Evolutionary conservation across 1,140 invertebrate species (phyloP), one percentile per base, ranked within the genome.

Genomic region (Drosophila mauritiana): DNA sequence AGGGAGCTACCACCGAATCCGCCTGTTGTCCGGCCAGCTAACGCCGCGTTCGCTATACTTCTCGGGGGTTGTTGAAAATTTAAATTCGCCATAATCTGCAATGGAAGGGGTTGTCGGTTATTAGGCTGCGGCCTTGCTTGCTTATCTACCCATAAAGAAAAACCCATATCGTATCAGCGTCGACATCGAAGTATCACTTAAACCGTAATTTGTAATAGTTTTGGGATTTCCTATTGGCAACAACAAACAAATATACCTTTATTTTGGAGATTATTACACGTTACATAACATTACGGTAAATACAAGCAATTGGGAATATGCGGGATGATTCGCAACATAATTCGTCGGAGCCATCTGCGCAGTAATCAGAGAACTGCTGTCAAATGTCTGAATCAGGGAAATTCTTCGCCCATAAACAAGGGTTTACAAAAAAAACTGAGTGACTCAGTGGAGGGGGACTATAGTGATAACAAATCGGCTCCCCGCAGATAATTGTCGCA

Each of bases 11-110:
- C 93, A 82, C 93, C 93, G 82, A 94, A 94, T 69, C 94, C 93
- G 74, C 95, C 94, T 93, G 94, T 94, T 90, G 88, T 91, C 67
- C 94, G 93, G 55, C 94, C 93, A 78, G 94, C 94, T 85, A 95
- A 93, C 78, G 95, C 94, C 89, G 95, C 93, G 91, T 94, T 95
- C 92, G 94, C 94, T 93, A 95, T 94, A 94, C 94, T 95, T 94
- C 95, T 94, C 93, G 95, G 95, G 80, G 95, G 95, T 93, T 96
- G 95, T 93, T 96, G 95, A 93, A 96, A 96, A 94, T 96, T 96
- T 94, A 96, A 94, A 94, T 96, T 96, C 94, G 95, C 95, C 95
- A 96, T 96, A 95, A 83, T 91, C 91, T 92, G 68, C n/a, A 54
- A 51, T 22, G 17, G 0, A 72, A 49, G 34, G 20, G 10, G 22